Percentiles rank a stretch among this genome's conserved stretches.
Evolutionary conservation across 2,888 invertebrate species (phyloP).

Genomic region (Phaedon cochleariae): DNA sequence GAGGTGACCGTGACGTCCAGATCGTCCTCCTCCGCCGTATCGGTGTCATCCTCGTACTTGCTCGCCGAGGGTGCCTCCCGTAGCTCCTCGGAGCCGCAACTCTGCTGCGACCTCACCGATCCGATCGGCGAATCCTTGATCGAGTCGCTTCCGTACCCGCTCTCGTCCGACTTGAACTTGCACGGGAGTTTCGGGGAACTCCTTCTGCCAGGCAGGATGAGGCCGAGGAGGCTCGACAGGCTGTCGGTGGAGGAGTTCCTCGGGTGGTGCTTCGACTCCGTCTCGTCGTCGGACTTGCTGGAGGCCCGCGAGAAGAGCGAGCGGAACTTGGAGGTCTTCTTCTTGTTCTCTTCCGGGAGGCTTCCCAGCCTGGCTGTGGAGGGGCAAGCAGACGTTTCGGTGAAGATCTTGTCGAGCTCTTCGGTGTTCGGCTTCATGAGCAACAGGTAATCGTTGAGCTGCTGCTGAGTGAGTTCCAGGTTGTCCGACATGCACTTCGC

Average conservation of each 20-base stretch:
- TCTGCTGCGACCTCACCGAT: constrained; percentile 52
- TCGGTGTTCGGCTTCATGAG: constrained; percentile 55
- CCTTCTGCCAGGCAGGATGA: constrained; percentile 52
- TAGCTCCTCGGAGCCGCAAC: constrained; percentile 34
- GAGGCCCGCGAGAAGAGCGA: constrained; percentile 46
- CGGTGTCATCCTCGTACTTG: constrained; percentile 48
- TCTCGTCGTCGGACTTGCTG: constrained; percentile 58
- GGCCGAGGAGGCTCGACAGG: constrained; percentile 54
- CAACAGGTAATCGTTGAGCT: constrained; percentile 56
- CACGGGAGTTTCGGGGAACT: constrained; percentile 42
- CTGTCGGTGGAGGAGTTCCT: constrained; percentile 55
- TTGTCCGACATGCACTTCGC: constrained; percentile 51
- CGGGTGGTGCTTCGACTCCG: constrained; percentile 47
- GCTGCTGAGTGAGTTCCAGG: constrained; percentile 55
- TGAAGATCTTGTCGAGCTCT: constrained; percentile 49
- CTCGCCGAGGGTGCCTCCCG: constrained; percentile 22
- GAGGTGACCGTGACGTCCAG: constrained; percentile 24
- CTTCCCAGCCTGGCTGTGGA: constrained; percentile 43
- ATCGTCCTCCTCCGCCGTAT: constrained; percentile 52
- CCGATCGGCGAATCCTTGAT: constrained; percentile 67
- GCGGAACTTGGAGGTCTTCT: constrained; percentile 49
- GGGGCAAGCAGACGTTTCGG: constrained; percentile 48
- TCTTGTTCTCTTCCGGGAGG: constrained; percentile 51
- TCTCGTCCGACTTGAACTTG: constrained; percentile 63
- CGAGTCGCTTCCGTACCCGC: constrained; percentile 70